Evolutionary conservation across 2,797 vertebrate species (phyloP), one percentile per base, ranked within the genome.

Genomic region (Spinibarbus caldwelli): DNA sequence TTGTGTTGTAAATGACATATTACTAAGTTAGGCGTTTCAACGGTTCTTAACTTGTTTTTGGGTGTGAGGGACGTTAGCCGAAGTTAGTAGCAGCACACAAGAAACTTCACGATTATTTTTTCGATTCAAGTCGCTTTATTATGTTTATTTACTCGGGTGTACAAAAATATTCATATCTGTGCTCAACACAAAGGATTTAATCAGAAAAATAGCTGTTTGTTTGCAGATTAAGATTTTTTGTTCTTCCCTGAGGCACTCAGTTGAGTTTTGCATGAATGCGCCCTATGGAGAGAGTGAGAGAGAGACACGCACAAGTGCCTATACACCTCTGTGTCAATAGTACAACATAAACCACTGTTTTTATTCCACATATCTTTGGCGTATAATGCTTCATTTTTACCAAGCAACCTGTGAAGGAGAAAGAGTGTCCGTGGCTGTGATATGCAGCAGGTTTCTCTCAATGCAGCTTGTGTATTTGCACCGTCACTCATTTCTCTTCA

Each of bases 141-240:
- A 8, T 26, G 43, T 34, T 21, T 54, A 54, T 57, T 70, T 78
- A 11, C 34, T 12, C 1, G 0, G 7, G 19, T 7, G 10, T 43
- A 34, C 9, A 9, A 1, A 59, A 19, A 54, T n/a, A 57, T 78
- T 31, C 0, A n/a, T 36, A 31, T 54, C 43, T 67, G 26, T 7
- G 34, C 11, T 19, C 4, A 36, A 19, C 49, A 12, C 38, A 23
- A 23, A 15, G 64, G 36, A 11, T 59, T 70, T 17, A 34, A 19
- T 70, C 64, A 11, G 5, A 66, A 85, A 41, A 73, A 66, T 52
- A 80, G 43, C 10, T 72, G 68, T 73, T 85, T 80, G 84, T 85
- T 85, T 66, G 77, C 67, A 29, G 77, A 64, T 72, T 62, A 45
- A 26, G 68, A 49, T 38, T 66, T n/a, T n/a, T n/a, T n/a, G n/a